Conservation (phyloP, 2,888 invertebrate species). For the Euspilapteryx auroguttella region DNA sequence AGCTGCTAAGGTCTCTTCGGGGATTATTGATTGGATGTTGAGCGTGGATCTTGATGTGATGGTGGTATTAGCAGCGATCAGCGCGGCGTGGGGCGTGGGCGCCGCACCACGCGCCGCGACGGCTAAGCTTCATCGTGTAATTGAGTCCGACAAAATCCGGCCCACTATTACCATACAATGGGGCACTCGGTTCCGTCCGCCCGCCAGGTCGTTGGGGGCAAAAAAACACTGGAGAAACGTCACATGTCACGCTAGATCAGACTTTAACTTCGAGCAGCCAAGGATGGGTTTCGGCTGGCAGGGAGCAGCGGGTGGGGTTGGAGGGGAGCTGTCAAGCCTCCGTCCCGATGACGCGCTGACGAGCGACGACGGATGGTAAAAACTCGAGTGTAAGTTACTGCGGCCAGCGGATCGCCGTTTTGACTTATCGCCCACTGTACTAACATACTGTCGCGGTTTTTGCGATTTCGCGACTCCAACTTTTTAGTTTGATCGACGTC, state of each 20-base stretch:
- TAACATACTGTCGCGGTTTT: background rate
- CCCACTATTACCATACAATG: slow-evolving; percentile 57
- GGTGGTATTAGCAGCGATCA: background rate
- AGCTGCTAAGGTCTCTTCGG: too few relatives aligned
- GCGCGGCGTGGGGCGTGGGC: too few relatives aligned
- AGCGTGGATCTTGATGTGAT: background rate
- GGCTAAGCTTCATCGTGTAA: slow-evolving; percentile 59
- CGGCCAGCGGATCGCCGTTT: slow-evolving; percentile 28
- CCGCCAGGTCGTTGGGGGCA: slow-evolving; percentile 54
- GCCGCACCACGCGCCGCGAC: too few relatives aligned
- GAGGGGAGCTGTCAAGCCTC: too few relatives aligned
- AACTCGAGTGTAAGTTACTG: slow-evolving; percentile 45
- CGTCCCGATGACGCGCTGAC: too few relatives aligned
- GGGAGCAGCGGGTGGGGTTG: too few relatives aligned
- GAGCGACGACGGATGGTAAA: slow-evolving; percentile 51
- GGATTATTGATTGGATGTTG: too few relatives aligned
- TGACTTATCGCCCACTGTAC: slow-evolving; percentile 27
- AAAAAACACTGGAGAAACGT: slow-evolving; percentile 59
- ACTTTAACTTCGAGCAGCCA: too few relatives aligned
- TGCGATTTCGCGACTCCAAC: slow-evolving; percentile 1
- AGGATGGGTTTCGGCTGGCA: too few relatives aligned
- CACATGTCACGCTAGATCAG: too few relatives aligned
- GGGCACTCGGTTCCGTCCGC: slow-evolving; percentile 50
- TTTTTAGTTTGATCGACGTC: slow-evolving; percentile 8
- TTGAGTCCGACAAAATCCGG: slow-evolving; percentile 59